Conservation (phyloP, 2,888 invertebrate species). For the Leptura quadrifasciata region DNA sequence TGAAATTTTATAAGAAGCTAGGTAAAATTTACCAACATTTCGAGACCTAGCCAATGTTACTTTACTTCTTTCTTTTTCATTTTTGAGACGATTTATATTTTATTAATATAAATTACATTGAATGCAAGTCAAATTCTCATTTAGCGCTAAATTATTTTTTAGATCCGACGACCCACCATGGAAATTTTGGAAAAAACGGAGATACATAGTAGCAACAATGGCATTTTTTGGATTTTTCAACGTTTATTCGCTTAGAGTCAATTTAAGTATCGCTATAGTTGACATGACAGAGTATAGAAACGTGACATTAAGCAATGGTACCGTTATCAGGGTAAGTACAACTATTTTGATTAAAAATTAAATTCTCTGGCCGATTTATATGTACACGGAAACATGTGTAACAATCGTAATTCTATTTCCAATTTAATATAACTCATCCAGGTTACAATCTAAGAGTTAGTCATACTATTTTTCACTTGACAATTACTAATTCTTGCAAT, state of each 20-base stretch:
- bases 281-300: constrained; percentile 89
- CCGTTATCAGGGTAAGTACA: constrained; percentile 76
- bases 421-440: neutral
- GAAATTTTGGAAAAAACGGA: constrained; percentile 84
- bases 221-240: constrained; percentile 92
- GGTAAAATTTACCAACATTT: too few relatives aligned
- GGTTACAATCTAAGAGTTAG: neutral
- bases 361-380: neutral
- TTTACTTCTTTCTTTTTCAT: too few relatives aligned
- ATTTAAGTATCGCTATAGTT: constrained; percentile 94
- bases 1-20: too few relatives aligned
- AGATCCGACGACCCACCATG: constrained; percentile 69
- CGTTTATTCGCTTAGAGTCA: constrained; percentile 88
- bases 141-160: neutral
- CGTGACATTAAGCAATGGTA: constrained; percentile 79
- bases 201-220: constrained; percentile 84
- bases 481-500: neutral
- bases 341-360: neutral
- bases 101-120: too few relatives aligned
- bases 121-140: too few relatives aligned
- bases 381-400: neutral
- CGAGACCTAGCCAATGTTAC: too few relatives aligned
- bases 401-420: neutral
- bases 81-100: too few relatives aligned
- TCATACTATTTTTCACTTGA: neutral